Percentiles rank a stretch among this genome's conserved stretches.
These are phyloP conservation scores for Poeciliopsis gracilis DNA, from an alignment of 2,797 vertebrate species.

Conservation along the genomic window DNA sequence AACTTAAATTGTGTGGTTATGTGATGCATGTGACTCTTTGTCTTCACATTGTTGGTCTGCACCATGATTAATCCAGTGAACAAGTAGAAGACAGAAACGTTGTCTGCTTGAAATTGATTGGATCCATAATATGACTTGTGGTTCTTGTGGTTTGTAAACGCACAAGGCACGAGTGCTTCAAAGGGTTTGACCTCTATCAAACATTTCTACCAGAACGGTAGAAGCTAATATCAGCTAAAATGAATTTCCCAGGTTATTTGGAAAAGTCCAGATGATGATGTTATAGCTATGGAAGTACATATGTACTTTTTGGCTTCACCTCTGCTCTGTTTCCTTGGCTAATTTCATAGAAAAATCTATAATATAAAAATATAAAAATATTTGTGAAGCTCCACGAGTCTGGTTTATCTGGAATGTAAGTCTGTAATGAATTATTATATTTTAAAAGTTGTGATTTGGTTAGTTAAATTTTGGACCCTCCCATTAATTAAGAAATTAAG, in stretches of 20 bases:
- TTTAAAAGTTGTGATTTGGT: no score
- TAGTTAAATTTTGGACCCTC: no score
- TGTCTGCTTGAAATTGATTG: slow-evolving; percentile 3
- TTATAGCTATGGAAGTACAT: background rate
- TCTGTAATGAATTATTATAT: no score
- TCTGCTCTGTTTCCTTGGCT: background rate
- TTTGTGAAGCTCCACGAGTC: background rate
- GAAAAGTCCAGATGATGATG: background rate
- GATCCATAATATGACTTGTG: background rate
- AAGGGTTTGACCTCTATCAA: background rate
- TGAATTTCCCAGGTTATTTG: background rate
- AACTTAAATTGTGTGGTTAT: background rate
- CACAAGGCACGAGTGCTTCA: background rate
- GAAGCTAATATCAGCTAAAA: background rate
- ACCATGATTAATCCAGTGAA: background rate
- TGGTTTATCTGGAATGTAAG: background rate
- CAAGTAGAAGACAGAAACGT: background rate
- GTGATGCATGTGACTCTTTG: background rate
- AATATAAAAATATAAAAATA: background rate
- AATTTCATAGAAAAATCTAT: background rate
- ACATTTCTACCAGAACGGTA: background rate
- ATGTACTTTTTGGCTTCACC: background rate
- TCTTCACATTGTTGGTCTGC: background rate
- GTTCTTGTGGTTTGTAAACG: background rate
- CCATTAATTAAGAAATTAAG: no score